Percentiles rank a stretch among this genome's conserved stretches.
Evolutionary conservation across 92 coral and sea anemone genomes (phyloP).

Genomic region (Epizoanthus rinbou): DNA sequence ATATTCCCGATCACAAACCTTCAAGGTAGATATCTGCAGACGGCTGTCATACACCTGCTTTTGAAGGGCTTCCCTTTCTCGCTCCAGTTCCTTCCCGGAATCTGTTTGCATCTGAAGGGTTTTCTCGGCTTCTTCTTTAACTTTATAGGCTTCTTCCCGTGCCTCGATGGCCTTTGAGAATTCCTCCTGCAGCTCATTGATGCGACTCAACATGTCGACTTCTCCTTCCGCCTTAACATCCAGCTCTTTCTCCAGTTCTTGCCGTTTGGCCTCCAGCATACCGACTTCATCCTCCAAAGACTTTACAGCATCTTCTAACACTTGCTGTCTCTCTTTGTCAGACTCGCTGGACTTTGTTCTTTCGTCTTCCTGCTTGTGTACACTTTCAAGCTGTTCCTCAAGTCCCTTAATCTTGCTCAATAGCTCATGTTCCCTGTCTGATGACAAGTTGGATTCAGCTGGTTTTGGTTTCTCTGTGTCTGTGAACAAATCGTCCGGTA

Average conservation of each 20-base stretch:
- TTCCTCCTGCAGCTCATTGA: conserved; percentile 83
- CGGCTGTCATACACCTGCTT: conserved; percentile 88
- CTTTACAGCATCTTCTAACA: conserved; percentile 58
- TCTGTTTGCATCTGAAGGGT: conserved; percentile 60
- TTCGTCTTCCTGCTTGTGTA: conserved; percentile 40
- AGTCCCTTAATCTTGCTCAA: conserved; percentile 71
- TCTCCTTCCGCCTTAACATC: conserved; percentile 70
- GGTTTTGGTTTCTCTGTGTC: conserved; percentile 44
- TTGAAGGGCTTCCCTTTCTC: conserved; percentile 86
- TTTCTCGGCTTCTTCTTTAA: conserved; percentile 55
- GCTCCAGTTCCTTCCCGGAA: conserved; percentile 70
- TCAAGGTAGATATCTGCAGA: conserved; percentile 88
- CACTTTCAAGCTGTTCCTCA: conserved; percentile 62
- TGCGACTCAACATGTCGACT: conserved; percentile 70
- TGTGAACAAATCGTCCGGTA: conserved; percentile 52
- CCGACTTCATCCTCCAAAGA: conserved; percentile 62
- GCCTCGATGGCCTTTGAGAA: conserved; percentile 67
- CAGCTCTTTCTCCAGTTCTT: conserved; percentile 68
- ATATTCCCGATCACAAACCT: conserved; percentile 53
- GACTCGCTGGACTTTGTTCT: not conserved
- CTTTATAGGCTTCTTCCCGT: conserved; percentile 47
- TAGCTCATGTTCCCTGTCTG: conserved; percentile 60
- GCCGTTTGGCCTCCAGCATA: conserved; percentile 49
- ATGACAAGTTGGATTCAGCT: conserved; percentile 27
- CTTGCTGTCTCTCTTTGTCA: conserved; percentile 31